Evolutionary conservation across 2,888 invertebrate species (phyloP), one percentile per base, ranked within the genome.

Genomic region (Tenthredo amoena): DNA sequence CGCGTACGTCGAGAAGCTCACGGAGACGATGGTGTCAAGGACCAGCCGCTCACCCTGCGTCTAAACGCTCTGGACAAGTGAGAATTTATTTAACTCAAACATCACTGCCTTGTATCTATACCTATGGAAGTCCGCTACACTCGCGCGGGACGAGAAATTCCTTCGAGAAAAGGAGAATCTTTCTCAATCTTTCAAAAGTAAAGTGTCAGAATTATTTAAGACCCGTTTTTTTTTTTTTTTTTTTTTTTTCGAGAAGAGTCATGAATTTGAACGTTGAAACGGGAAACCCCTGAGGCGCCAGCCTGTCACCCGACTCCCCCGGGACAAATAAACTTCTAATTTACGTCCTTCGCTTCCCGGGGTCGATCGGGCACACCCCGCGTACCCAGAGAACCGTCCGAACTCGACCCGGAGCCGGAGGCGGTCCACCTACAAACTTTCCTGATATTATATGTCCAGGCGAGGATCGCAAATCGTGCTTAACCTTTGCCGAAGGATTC

Each of bases 61-160:
- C 89, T 93, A 84, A 91, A 90, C 82, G 91, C 93, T 81, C 90
- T 92, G 86, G 93, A 93, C 90, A 92, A 91, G 93, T 93, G 84
- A 89, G 91, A 90, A 85, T 79, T 74, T 26, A 37, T 81, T 18
- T 18, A 31, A 72, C 2, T 21, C 12, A 21, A 6, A 34, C 26
- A 15, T 68, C 9, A 5, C 10, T 12, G 12, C 10, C 9, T 9
- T 12, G 3, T 21, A n/a, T 55, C 55, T n/a, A n/a, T 55, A 6
- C 1, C 2, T 9, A 21, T 10, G 10, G 26, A 62, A 58, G 21
- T 58, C 5, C 21, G 2, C 18, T 65, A 12, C 2, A 31, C 3
- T 21, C 21, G 9, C 21, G 21, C 6, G 62, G 21, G 3, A 62
- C 12, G 34, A 31, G 18, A 72, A 72, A 43, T 12, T 4, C 37